Percentiles rank a stretch among this genome's conserved stretches.
Conservation (phyloP, 2,888 invertebrate species). For the Ophion costatus region DNA sequence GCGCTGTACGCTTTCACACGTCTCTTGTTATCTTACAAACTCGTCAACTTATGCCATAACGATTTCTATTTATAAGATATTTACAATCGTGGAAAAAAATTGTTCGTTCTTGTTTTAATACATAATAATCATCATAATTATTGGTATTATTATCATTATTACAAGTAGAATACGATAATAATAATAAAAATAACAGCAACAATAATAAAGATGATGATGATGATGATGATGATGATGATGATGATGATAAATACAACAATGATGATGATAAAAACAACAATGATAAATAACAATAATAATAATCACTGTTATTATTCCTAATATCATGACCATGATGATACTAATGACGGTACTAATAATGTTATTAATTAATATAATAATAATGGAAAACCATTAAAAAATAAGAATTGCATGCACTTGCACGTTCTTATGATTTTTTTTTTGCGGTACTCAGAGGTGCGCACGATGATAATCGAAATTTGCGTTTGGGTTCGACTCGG, state of each 20-base stretch:
- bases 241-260: too few relatives aligned
- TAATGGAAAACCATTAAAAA: too few relatives aligned
- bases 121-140: conserved; percentile 36
- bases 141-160: conserved; percentile 33
- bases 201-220: background rate
- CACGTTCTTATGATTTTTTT: conserved; percentile 10
- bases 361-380: too few relatives aligned
- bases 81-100: conserved; percentile 67
- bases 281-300: too few relatives aligned
- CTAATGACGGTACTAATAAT: too few relatives aligned
- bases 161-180: conserved; percentile 30
- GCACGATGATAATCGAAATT: background rate
- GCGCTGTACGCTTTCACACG: background rate
- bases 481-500: background rate
- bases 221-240: too few relatives aligned
- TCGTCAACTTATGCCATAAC: conserved; percentile 62
- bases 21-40: conserved; percentile 62
- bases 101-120: conserved; percentile 46
- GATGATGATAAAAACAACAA: too few relatives aligned
- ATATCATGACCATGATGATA: too few relatives aligned
- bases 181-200: background rate
- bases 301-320: too few relatives aligned
- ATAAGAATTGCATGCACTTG: too few relatives aligned
- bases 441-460: conserved; percentile 3
- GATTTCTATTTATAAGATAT: conserved; percentile 70